Percentiles rank a stretch among this genome's conserved stretches.
Conservation (phyloP, 2,113 vertebrate species). For the Chiloscyllium plagiosum region DNA sequence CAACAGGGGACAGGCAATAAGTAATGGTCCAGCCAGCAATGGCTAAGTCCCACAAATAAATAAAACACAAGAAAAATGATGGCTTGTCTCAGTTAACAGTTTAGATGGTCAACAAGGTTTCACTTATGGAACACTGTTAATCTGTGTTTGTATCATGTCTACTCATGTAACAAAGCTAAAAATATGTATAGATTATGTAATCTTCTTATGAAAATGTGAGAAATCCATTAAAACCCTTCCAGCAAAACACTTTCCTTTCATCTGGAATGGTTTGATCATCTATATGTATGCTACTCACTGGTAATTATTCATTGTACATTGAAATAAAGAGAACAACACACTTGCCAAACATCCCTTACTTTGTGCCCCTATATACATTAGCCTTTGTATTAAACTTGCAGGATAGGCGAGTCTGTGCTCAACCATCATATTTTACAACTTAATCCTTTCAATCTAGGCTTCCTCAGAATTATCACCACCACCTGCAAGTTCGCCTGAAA, state of each 20-base stretch:
- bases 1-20: too few species aligned
- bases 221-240: not conserved
- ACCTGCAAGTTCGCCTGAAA: too few species aligned
- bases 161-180: not conserved
- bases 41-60: too few species aligned
- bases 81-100: not conserved
- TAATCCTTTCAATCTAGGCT: too few species aligned
- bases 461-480: too few species aligned
- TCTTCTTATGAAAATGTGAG: not conserved
- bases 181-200: not conserved
- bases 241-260: not conserved
- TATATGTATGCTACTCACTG: not conserved
- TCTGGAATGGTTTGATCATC: not conserved
- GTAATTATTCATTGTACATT: not conserved
- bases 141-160: not conserved
- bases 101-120: not conserved
- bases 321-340: not conserved
- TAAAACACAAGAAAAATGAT: too few species aligned
- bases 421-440: too few species aligned
- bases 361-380: not conserved
- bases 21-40: too few species aligned
- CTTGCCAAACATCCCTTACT: not conserved
- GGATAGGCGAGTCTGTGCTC: not conserved
- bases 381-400: not conserved
- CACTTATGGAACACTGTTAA: not conserved